Evolutionary conservation across 64 coral and sea anemone genomes (phyloP).

Genomic region (Stichodactyla mertensii): DNA sequence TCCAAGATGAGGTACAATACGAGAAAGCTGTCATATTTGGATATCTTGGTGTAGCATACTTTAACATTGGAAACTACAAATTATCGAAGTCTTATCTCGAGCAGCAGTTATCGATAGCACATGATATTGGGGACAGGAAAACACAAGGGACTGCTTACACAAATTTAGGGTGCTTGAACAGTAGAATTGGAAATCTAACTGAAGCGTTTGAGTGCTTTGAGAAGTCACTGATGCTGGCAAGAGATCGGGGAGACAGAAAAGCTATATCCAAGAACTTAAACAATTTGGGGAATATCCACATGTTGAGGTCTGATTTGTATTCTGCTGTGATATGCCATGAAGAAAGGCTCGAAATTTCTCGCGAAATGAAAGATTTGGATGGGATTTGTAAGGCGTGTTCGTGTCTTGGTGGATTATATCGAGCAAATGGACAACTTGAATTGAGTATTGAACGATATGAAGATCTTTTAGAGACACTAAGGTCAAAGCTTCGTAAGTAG

Average conservation of each 20-base stretch:
- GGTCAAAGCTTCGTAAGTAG: constrained; percentile 90
- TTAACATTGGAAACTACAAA: constrained; percentile 59
- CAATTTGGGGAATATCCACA: constrained; percentile 89
- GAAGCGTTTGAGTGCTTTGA: constrained; percentile 59
- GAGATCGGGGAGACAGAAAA: constrained; percentile 60
- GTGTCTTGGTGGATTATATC: constrained; percentile 64
- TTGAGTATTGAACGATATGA: constrained; percentile 78
- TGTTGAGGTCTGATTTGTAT: constrained; percentile 64
- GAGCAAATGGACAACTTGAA: constrained; percentile 60
- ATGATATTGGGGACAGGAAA: constrained; percentile 58
- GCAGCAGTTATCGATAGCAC: constrained; percentile 65
- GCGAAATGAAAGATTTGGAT: constrained; percentile 65
- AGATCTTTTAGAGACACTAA: constrained; percentile 61
- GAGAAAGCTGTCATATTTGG: constrained; percentile 40
- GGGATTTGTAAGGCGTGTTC: constrained; percentile 78
- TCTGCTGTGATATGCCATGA: constrained; percentile 74
- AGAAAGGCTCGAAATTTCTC: constrained; percentile 66
- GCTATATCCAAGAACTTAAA: constrained; percentile 73
- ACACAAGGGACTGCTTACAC: constrained; percentile 66
- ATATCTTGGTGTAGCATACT: constrained; percentile 64
- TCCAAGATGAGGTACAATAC: constrained; percentile 40
- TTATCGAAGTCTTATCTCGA: constrained; percentile 45
- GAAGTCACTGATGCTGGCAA: constrained; percentile 59
- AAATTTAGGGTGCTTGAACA: constrained; percentile 81
- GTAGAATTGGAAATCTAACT: constrained; percentile 57